Conservation (phyloP, 2,888 invertebrate species). For the Blastobasis adustella region DNA sequence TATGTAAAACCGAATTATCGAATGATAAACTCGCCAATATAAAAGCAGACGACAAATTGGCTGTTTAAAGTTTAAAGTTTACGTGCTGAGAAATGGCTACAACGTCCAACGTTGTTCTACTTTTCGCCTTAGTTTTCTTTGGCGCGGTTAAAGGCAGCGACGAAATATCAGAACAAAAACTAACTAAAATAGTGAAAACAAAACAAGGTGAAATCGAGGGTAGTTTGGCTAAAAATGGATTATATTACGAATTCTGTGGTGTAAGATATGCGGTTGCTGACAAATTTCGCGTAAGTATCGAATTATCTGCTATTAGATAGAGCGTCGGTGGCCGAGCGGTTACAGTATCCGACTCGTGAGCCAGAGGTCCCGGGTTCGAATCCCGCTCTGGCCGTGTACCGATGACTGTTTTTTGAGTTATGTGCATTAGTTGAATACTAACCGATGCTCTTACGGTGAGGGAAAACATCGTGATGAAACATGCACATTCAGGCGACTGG, state of each 20-base stretch:
- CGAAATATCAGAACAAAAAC: too few species aligned
- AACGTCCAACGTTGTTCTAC: slow-evolving; percentile 18
- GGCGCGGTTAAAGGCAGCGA: slow-evolving; percentile 17
- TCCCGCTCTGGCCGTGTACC: too few species aligned
- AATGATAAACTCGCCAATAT: too few species aligned
- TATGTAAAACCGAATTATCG: too few species aligned
- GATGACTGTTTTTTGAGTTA: too few species aligned
- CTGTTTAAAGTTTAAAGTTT: slow-evolving; percentile 16
- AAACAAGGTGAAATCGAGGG: slow-evolving; percentile 58
- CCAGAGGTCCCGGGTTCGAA: too few species aligned
- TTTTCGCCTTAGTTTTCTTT: slow-evolving; percentile 23
- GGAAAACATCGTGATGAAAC: too few species aligned
- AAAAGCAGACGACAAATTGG: too few species aligned
- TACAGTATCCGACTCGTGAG: too few species aligned
- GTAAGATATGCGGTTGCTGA: slow-evolving; percentile 51
- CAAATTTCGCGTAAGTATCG: slow-evolving; percentile 47
- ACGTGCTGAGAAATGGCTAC: slow-evolving; percentile 25
- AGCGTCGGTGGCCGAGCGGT: not conserved
- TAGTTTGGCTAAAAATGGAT: slow-evolving; percentile 35
- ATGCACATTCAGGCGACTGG: too few species aligned
- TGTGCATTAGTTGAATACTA: too few species aligned
- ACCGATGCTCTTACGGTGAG: too few species aligned
- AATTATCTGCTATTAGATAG: not conserved
- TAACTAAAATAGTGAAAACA: slow-evolving; percentile 35
- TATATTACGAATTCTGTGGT: slow-evolving; percentile 56